phyloP scores from a whole-genome alignment of 2,113 vertebrate genomes.

The Heterotilapia buettikoferi region DNA sequence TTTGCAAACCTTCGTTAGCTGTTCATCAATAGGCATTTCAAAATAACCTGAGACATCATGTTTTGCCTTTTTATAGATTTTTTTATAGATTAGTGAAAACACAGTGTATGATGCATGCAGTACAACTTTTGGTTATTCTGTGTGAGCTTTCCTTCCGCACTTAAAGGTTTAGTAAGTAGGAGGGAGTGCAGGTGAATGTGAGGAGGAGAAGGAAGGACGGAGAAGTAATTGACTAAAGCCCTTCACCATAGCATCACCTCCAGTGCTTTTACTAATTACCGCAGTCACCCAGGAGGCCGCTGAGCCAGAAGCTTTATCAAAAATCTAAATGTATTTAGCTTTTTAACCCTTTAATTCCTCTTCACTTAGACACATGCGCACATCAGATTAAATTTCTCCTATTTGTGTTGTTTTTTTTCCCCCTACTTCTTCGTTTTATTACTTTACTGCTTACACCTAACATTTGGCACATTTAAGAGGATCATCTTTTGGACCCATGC shows the following conservation, averaged over 20 bases:
- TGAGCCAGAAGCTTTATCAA: constrained; percentile 17
- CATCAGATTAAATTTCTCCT: neutral
- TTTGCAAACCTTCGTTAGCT: neutral
- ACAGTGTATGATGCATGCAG: neutral
- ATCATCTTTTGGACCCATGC: constrained; percentile 23
- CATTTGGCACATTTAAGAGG: constrained; percentile 34
- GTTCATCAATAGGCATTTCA: neutral
- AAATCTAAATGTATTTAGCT: constrained; percentile 28
- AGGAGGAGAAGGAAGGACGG: neutral
- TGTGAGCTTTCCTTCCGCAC: neutral
- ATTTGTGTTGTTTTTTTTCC: neutral
- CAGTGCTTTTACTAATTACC: constrained; percentile 22
- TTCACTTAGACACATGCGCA: neutral
- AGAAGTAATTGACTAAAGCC: neutral
- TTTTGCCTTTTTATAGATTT: neutral
- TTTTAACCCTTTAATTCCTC: constrained; percentile 14
- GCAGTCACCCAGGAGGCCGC: constrained; percentile 9
- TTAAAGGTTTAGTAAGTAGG: neutral
- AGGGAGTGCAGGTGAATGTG: neutral
- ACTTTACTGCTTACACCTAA: constrained; percentile 9
- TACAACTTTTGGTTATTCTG: constrained; percentile 3
- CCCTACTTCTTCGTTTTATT: neutral
- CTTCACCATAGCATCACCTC: constrained; percentile 7
- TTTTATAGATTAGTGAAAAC: neutral
- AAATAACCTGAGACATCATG: neutral